Evolutionary conservation across 2,113 vertebrate species (phyloP).

Genomic region (Brachirus orientalis): DNA sequence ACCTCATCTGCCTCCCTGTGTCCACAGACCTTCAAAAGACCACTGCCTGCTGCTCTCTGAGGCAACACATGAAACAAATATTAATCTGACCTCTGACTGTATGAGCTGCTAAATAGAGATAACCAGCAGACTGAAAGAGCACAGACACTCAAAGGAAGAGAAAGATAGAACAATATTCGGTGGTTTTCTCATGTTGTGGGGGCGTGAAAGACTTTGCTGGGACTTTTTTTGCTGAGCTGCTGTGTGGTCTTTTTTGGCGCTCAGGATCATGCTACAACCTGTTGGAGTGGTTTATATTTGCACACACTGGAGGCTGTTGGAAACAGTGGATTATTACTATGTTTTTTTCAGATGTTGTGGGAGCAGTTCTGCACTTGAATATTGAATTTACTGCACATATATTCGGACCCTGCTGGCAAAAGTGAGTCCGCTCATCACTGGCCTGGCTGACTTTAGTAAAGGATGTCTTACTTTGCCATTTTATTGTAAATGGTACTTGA

Average conservation of each 20-base stretch:
- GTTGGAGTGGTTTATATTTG: constrained; percentile 57
- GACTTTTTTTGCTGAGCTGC: constrained; percentile 26
- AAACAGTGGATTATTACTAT: background rate
- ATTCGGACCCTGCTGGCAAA: background rate
- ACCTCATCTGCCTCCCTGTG: constrained; percentile 47
- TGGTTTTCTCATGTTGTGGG: constrained; percentile 14
- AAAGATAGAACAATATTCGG: constrained; percentile 3
- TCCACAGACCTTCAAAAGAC: constrained; percentile 76
- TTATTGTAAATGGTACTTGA: background rate
- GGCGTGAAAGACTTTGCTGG: constrained; percentile 24
- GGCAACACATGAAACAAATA: constrained; percentile 82
- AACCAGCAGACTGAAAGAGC: constrained; percentile 39
- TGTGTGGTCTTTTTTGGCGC: constrained; percentile 61
- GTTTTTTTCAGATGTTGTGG: constrained; percentile 2
- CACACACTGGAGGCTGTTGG: constrained; percentile 5
- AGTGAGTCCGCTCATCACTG: background rate
- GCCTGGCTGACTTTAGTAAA: background rate
- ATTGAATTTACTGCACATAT: background rate
- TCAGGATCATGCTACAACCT: constrained; percentile 64
- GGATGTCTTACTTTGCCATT: background rate
- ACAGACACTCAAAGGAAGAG: constrained; percentile 1
- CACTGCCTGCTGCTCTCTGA: constrained; percentile 65
- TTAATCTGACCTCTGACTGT: constrained; percentile 81
- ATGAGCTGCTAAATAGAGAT: constrained; percentile 62
- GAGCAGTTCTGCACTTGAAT: background rate